Evolutionary conservation across 64 coral and sea anemone species (phyloP).

Genomic region (Montipora efflorescens): DNA sequence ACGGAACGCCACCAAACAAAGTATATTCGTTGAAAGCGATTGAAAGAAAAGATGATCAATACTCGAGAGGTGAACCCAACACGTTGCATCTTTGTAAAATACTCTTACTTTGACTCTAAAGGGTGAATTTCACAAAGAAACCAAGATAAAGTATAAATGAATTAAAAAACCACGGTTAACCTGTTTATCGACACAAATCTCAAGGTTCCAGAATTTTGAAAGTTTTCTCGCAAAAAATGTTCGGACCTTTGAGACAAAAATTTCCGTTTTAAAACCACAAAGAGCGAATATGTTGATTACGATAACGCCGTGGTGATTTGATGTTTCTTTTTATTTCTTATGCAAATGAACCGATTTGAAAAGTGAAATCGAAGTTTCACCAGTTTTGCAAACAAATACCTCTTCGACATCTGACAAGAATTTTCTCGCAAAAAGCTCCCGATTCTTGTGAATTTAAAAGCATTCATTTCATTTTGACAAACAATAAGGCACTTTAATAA

Average conservation of each 20-base stretch:
- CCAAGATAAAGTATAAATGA: neutral
- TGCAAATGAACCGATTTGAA: conserved; percentile 28
- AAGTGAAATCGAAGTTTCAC: conserved; percentile 15
- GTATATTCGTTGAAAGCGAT: too few species aligned
- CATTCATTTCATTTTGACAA: neutral
- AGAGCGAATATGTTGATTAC: neutral
- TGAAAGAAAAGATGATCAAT: too few species aligned
- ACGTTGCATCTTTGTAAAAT: neutral
- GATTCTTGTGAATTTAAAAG: neutral
- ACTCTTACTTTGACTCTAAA: too few species aligned
- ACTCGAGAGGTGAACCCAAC: too few species aligned
- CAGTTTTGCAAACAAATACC: conserved; percentile 11
- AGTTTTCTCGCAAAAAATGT: conserved; percentile 1
- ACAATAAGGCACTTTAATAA: neutral
- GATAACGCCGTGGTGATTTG: too few species aligned
- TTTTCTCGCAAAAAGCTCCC: neutral
- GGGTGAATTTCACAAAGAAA: too few species aligned
- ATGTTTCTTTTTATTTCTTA: neutral
- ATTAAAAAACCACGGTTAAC: neutral
- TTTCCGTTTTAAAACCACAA: conserved; percentile 7
- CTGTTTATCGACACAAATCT: neutral
- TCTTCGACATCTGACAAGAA: neutral
- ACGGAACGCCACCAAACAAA: too few species aligned
- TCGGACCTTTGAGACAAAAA: neutral
- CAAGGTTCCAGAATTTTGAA: neutral